Percentiles rank a stretch among this genome's conserved stretches.
Evolutionary conservation across 2,797 vertebrate genomes (phyloP).

Genomic region (Falco biarmicus): DNA sequence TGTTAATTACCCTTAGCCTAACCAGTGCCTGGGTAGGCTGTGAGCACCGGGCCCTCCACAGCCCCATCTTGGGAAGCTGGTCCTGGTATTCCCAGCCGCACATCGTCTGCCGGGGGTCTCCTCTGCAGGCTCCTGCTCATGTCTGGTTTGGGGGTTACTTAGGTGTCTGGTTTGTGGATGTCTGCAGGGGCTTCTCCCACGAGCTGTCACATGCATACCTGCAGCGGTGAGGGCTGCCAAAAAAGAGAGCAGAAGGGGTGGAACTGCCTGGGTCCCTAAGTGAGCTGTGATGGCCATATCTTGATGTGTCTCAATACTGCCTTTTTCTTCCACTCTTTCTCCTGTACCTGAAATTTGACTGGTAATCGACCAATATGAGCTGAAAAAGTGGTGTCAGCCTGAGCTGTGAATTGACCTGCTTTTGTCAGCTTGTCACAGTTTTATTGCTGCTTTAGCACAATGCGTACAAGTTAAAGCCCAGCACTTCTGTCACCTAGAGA

Average conservation of each 20-base stretch:
- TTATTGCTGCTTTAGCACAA: conserved; percentile 56
- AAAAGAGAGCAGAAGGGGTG: neutral
- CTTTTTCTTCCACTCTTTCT: neutral
- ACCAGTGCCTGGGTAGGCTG: neutral
- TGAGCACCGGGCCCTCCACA: neutral
- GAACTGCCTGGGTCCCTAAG: neutral
- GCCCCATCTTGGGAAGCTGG: neutral
- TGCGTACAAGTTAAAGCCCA: neutral
- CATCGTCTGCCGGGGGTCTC: neutral
- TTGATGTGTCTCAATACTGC: neutral
- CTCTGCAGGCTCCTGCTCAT: neutral
- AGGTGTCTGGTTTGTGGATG: neutral
- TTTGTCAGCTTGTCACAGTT: conserved; percentile 56
- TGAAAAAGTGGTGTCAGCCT: conserved; percentile 44
- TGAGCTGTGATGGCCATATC: fast-evolving
- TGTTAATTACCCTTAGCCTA: neutral
- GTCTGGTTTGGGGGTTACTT: neutral
- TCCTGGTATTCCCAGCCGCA: neutral
- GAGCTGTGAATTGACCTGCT: conserved; percentile 62
- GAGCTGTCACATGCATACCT: fast-evolving
- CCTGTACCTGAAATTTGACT: conserved; percentile 26
- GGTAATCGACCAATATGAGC: conserved; percentile 31
- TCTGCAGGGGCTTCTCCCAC: neutral
- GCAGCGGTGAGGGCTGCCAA: neutral
- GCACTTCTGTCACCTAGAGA: neutral